A percentile compares a stretch with the other conserved stretches of the same genome.
Evolutionary conservation across 1,140 invertebrate species (phyloP).

Genomic region (Aethina tumida): DNA sequence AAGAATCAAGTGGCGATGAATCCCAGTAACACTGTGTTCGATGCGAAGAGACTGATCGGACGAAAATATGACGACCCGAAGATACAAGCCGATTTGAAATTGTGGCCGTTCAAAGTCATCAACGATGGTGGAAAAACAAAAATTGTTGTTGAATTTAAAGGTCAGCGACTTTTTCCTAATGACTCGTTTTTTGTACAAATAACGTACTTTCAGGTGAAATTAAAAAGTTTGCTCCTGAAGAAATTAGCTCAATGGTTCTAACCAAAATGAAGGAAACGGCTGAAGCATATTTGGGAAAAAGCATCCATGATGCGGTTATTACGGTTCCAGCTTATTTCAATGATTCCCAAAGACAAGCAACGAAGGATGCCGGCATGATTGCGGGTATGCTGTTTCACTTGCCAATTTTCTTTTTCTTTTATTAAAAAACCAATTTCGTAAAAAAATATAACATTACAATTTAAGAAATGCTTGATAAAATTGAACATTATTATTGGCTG

Average conservation of each 20-base stretch:
- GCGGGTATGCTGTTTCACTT: slow-evolving; percentile 40
- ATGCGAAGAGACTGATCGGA: slow-evolving; percentile 53
- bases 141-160: slow-evolving; percentile 60
- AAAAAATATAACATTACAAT: too few relatives aligned
- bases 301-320: slow-evolving; percentile 42
- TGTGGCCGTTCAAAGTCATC: slow-evolving; percentile 59
- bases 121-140: slow-evolving; percentile 50
- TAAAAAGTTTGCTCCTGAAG: slow-evolving; percentile 66
- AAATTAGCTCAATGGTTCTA: slow-evolving; percentile 61
- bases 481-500: too few relatives aligned
- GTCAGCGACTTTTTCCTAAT: slow-evolving; percentile 19
- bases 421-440: too few relatives aligned
- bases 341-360: slow-evolving; percentile 58
- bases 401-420: too few relatives aligned
- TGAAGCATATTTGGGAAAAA: slow-evolving; percentile 42
- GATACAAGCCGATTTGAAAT: slow-evolving; percentile 55
- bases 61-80: slow-evolving; percentile 57
- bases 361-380: slow-evolving; percentile 56
- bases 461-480: too few relatives aligned
- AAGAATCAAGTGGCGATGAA: slow-evolving; percentile 55
- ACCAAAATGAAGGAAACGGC: slow-evolving; percentile 51
- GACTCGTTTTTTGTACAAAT: not conserved
- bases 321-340: slow-evolving; percentile 59
- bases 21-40: slow-evolving; percentile 63
- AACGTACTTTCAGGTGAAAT: slow-evolving; percentile 35